Percentiles rank a stretch among this genome's conserved stretches.
phyloP scores from a whole-genome alignment of 2,888 invertebrate genomes.

The Chrysopilus asiliformis region DNA sequence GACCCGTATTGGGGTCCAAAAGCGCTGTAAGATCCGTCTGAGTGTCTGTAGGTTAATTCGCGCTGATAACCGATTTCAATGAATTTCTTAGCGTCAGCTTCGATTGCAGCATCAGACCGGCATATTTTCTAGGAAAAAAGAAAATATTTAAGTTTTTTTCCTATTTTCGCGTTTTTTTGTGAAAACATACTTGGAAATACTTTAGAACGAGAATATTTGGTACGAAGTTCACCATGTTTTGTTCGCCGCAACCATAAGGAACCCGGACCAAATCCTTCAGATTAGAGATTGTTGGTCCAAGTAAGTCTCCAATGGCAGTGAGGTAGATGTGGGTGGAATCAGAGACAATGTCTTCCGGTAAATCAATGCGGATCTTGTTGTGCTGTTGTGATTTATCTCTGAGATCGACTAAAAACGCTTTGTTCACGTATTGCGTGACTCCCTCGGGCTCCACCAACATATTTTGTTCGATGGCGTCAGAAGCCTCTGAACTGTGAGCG shows the following conservation, averaged over 20 bases:
- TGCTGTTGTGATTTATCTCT: conserved; percentile 39
- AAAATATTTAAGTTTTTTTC: too few species aligned
- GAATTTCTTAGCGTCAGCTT: conserved; percentile 26
- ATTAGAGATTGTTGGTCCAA: conserved; percentile 67
- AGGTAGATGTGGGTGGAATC: conserved; percentile 61
- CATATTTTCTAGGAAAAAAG: too few species aligned
- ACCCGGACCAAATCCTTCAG: conserved; percentile 59
- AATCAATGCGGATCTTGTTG: conserved; percentile 53
- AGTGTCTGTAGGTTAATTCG: conserved; percentile 71
- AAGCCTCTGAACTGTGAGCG: conserved; percentile 58
- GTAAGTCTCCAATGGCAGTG: conserved; percentile 55
- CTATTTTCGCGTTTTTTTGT: too few species aligned
- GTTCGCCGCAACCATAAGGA: conserved; percentile 73
- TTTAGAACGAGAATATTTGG: conserved; percentile 55
- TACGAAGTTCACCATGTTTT: conserved; percentile 44
- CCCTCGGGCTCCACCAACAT: conserved; percentile 72
- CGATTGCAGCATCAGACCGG: too few species aligned
- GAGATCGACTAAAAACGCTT: conserved; percentile 59
- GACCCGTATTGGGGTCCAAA: too few species aligned
- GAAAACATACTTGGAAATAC: conserved; percentile 50
- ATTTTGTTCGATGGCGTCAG: conserved; percentile 63
- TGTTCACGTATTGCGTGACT: conserved; percentile 57
- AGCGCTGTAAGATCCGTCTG: conserved; percentile 85
- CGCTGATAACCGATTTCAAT: conserved; percentile 84
- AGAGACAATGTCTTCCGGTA: conserved; percentile 57